These are phyloP conservation scores for Cerceris ruficornis DNA, from an alignment of 2,888 invertebrate species.

Conservation along the genomic window DNA sequence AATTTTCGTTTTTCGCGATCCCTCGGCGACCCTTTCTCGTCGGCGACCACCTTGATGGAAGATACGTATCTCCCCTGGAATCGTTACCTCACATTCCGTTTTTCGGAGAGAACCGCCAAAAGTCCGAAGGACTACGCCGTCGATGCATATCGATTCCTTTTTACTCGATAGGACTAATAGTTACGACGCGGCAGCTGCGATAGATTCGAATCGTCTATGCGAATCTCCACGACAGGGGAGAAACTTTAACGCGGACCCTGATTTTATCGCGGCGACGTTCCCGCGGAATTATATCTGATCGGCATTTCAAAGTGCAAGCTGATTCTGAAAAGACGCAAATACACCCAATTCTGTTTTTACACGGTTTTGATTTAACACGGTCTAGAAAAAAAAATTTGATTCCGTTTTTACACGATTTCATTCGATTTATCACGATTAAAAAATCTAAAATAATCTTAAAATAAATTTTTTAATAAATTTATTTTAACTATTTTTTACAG, in stretches of 20 bases:
- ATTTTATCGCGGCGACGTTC: no score
- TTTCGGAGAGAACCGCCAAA: slow-evolving; percentile 33
- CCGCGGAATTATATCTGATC: no score
- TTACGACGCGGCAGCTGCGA: background rate
- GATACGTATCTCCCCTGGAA: slow-evolving; percentile 64
- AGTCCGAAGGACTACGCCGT: background rate
- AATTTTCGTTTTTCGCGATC: slow-evolving; percentile 67
- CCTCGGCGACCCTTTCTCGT: slow-evolving; percentile 34
- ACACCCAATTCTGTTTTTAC: no score
- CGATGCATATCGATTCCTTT: slow-evolving; percentile 36
- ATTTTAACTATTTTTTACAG: no score
- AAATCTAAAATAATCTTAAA: no score
- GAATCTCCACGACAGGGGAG: background rate
- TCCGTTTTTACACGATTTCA: no score
- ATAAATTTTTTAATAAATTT: no score
- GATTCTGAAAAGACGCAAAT: no score
- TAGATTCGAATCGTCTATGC: background rate
- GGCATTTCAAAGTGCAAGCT: no score
- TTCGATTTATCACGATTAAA: no score
- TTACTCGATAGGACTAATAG: slow-evolving; percentile 13
- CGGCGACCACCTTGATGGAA: slow-evolving; percentile 67
- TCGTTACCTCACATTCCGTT: slow-evolving; percentile 60
- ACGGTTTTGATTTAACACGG: no score
- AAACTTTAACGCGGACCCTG: background rate
- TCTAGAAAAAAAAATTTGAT: no score